Evolutionary conservation across 2,797 vertebrate genomes (phyloP).

Genomic region (Pteropus rufus): DNA sequence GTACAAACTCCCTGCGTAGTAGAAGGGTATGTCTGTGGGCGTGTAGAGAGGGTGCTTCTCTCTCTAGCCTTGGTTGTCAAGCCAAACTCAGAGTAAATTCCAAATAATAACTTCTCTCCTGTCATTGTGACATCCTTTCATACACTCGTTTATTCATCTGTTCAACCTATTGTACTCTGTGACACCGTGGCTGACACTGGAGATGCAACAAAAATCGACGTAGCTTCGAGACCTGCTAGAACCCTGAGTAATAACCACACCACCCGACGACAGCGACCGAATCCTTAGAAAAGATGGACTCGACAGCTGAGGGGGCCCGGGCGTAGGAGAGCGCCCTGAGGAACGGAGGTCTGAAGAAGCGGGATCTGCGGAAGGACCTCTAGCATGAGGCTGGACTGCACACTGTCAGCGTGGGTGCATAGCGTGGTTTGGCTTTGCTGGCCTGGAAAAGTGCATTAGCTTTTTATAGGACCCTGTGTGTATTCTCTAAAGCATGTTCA

Average conservation of each 20-base stretch:
- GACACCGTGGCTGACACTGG: not conserved
- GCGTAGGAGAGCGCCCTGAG: not conserved
- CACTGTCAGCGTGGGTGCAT: fast-evolving
- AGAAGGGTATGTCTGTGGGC: not conserved
- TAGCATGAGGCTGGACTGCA: not conserved
- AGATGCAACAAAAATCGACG: not conserved
- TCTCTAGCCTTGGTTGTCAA: not conserved
- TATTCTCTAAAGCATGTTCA: not conserved
- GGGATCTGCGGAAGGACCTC: not conserved
- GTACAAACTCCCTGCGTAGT: not conserved
- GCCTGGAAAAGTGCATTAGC: not conserved
- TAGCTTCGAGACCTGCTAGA: not conserved
- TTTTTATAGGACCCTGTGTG: not conserved
- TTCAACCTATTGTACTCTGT: not conserved
- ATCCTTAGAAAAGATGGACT: not conserved
- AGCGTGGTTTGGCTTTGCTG: not conserved
- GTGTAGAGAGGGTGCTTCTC: fast-evolving
- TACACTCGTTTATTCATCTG: not conserved
- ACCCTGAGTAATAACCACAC: not conserved
- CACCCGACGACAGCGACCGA: not conserved
- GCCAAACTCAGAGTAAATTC: not conserved
- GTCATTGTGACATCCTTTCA: not conserved
- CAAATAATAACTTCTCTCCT: not conserved
- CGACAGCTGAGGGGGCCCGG: not conserved
- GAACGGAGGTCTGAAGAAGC: not conserved